Base-by-base conservation (phyloP, 1,140 invertebrate genomes). In the Drosophila tristis region DNA sequence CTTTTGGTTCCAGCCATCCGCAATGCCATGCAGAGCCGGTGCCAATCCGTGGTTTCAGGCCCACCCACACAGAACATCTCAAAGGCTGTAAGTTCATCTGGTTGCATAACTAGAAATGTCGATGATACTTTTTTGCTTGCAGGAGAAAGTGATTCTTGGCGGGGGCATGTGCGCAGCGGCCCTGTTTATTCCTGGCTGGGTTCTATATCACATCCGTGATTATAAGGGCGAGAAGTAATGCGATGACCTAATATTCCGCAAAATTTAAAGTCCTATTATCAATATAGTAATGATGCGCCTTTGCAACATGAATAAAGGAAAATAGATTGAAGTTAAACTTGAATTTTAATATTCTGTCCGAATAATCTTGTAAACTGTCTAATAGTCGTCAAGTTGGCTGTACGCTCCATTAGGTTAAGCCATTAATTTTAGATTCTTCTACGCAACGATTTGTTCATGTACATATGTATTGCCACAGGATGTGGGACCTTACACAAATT, bases 131-230 rank as follows among this genome's bases (percentile, higher is more conserved):
- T 45, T 45, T 55, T 57, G 20, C 13, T 91, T 84, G 8, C 65
- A 92, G 91, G 91, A 92, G 72, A 91, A 89, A 72, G 56, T 91
- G 9, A 76, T 91, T 16, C 71, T 92, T 8, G 91, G 91, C 29
- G 91, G 91, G 42, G 91, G 85, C 44, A 90, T 91, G 79, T 91
- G 81, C 60, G 85, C 57, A 16, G 74, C 90, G 2, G 55, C 90
- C 43, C 48, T 92, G 47, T 78, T 91, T 23, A 87, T 91, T 64
- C 91, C 91, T 7, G 91, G 73, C 15, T 92, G 91, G 91, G 91
- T 92, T 54, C 54, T 92, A n/a, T 81, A 81, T 68, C 90, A 92
- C 61, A 90, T 92, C 59, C 85, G 80, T 49, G 90, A 92, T 42
- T 92, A 92, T 67, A 91, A 81, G 71, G 79, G 79, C 53, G 84